Percentiles rank a stretch among this genome's conserved stretches.
phyloP scores from a whole-genome alignment of 1,140 invertebrate species.

The Orchestia grillus region DNA sequence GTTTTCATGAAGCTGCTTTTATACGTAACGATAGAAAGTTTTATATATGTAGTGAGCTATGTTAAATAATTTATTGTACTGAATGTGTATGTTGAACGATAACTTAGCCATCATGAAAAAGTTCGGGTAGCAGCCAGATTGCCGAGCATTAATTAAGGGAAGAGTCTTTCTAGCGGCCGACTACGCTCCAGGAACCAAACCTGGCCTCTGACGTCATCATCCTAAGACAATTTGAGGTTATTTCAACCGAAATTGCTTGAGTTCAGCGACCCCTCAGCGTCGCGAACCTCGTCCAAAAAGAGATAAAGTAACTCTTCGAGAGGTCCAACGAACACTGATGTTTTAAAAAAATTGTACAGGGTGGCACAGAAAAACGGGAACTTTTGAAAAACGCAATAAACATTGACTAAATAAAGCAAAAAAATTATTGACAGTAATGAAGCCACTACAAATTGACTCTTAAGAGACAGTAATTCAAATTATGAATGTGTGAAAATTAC shows the following conservation, averaged over 20 bases:
- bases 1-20: neutral
- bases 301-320: too few species aligned
- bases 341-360: too few species aligned
- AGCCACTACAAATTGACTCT: too few species aligned
- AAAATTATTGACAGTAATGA: too few species aligned
- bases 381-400: too few species aligned
- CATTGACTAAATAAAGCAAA: too few species aligned
- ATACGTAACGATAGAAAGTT: constrained; percentile 15
- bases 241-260: neutral
- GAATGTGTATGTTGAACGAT: neutral
- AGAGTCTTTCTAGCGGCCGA: neutral
- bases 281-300: too few species aligned
- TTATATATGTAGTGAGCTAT: constrained; percentile 17
- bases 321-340: too few species aligned
- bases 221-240: neutral
- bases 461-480: too few species aligned
- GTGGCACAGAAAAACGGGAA: too few species aligned
- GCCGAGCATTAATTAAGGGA: neutral
- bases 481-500: too few species aligned
- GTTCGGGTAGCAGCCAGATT: neutral
- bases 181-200: neutral
- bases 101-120: neutral
- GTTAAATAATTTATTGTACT: neutral
- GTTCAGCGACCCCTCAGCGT: neutral
- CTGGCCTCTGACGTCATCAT: neutral